Base-by-base conservation (phyloP, 2,113 vertebrate species). In the Antechinus stuartii region DNA sequence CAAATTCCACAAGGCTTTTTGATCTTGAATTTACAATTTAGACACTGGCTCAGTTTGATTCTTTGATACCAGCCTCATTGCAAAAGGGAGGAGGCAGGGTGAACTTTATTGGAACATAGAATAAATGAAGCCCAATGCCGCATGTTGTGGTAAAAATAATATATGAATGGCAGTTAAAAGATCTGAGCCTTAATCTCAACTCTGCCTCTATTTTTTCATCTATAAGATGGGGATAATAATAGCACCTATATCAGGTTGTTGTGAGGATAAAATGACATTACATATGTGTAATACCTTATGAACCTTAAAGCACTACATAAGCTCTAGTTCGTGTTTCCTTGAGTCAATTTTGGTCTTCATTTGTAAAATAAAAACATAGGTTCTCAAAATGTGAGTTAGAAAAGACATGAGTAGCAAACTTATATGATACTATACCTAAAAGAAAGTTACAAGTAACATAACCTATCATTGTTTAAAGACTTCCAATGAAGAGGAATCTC, bases 1-100 rank as follows among this genome's bases (percentile, higher is more conserved):
- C 95, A 94, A 42, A 5, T 68, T 90, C 96, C 91, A n/a, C 30
- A 27, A 30, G 6, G 57, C 93, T n/a, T 95, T 96, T 53, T 8
- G 0, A 26, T 92, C 84, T 27, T 14, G 23, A 90, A 52, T 90
- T 1, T 10, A 91, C 94, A 95, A 84, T 46, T 54, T 26, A 93
- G 49, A 89, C 49, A 12, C 24, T 46, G 8, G n/a, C 35, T 52
- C n/a, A 89, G 61, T 23, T 5, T 52, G 24, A 25, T 42, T 27
- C 76, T 27, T 84, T 84, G n/a, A 84, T 42, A 84, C 68, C n/a
- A 8, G 42, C 35, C 16, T 84, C 19, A 42, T 42, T 84, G 35
- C 35, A 84, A 84, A 84, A 42, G 68, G 68, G 19, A 42, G 35
- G 68, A 6, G 35, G 68, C 19, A 42, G 68, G 68, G 7, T 23